These are phyloP conservation scores for Cephus nigrinus DNA, from an alignment of 2,888 invertebrate genomes.

Conservation along the genomic window DNA sequence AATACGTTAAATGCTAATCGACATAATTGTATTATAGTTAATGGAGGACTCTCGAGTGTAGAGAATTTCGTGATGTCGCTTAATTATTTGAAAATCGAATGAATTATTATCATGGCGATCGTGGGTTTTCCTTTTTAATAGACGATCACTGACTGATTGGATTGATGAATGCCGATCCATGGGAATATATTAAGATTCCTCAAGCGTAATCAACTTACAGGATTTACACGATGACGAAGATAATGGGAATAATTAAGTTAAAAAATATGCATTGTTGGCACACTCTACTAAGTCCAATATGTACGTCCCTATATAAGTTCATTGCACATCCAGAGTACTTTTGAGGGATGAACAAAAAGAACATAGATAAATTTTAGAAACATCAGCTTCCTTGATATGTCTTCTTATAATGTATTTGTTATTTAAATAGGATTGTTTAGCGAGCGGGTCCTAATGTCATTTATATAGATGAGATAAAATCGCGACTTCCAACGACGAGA, in stretches of 20 bases:
- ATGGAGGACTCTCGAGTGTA: conserved; percentile 37
- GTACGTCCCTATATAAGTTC: no score
- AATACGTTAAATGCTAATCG: conserved; percentile 23
- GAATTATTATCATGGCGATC: conserved; percentile 29
- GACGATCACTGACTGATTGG: no score
- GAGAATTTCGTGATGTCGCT: conserved; percentile 45
- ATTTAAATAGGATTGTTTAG: conserved; percentile 53
- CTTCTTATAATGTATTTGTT: conserved; percentile 57
- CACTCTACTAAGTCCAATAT: no score
- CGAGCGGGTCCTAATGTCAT: conserved; percentile 47
- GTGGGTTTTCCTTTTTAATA: no score
- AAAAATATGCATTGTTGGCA: conserved; percentile 30
- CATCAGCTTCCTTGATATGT: conserved; percentile 55
- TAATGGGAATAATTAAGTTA: conserved; percentile 26
- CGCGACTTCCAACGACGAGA: no score
- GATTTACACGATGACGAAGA: conserved; percentile 10
- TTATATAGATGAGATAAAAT: conserved; percentile 28
- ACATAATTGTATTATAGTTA: conserved; percentile 47
- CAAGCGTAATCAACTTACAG: background rate
- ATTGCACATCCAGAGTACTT: background rate
- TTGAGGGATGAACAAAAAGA: conserved; percentile 1
- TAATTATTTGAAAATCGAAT: conserved; percentile 35
- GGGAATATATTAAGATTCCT: background rate
- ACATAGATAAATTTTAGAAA: conserved; percentile 39
- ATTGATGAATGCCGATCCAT: background rate